Evolutionary conservation across 2,797 vertebrate species (phyloP).

Genomic region (Poecilia picta): DNA sequence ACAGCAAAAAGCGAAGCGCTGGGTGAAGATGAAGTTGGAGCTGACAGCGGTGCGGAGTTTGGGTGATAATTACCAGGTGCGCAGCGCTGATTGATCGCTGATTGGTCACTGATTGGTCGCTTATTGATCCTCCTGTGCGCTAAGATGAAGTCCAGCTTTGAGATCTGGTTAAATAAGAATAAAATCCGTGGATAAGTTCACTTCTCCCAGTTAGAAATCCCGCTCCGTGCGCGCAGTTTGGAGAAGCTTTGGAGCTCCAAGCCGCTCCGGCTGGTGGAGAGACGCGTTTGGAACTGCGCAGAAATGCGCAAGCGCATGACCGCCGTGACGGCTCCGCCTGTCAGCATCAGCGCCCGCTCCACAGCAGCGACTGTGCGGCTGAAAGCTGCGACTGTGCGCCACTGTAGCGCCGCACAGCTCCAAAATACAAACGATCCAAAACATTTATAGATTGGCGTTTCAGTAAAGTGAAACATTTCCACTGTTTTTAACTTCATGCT

Average conservation of each 20-base stretch:
- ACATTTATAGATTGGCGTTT: no score
- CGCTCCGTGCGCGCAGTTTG: neutral
- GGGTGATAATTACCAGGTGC: constrained; percentile 41
- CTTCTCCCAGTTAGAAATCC: neutral
- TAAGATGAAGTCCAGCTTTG: neutral
- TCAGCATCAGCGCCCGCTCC: constrained; percentile 48
- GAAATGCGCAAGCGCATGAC: constrained; percentile 65
- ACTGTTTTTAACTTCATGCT: no score
- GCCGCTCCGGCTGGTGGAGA: constrained; percentile 18
- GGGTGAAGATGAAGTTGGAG: constrained; percentile 14
- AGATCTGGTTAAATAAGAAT: constrained; percentile 11
- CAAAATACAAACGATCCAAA: neutral
- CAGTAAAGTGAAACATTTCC: no score
- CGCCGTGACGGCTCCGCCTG: constrained; percentile 40
- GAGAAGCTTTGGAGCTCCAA: constrained; percentile 4
- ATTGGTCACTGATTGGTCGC: neutral
- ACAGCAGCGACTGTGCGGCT: constrained; percentile 26
- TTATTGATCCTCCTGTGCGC: neutral
- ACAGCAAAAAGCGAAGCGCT: neutral
- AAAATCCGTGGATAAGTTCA: constrained; percentile 37
- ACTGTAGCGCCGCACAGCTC: constrained; percentile 4
- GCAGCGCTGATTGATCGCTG: neutral
- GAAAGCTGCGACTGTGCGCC: constrained; percentile 8
- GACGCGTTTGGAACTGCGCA: neutral
- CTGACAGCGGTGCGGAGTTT: neutral